Percentiles rank a stretch among this genome's conserved stretches.
Evolutionary conservation across 2,797 vertebrate genomes (phyloP).

Genomic region (Cuculus canorus): DNA sequence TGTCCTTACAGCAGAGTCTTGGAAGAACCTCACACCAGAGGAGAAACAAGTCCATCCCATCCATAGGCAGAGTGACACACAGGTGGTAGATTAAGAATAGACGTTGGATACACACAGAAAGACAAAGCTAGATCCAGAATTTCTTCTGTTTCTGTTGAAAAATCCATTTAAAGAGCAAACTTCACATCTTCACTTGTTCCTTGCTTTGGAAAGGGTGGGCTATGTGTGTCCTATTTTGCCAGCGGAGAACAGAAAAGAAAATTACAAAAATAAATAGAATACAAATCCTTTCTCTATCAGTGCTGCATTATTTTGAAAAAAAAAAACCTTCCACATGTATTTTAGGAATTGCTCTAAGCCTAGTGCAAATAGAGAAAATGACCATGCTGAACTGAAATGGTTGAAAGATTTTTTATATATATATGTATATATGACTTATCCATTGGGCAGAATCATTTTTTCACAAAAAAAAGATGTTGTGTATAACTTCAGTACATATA

Average conservation of each 20-base stretch:
- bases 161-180: neutral
- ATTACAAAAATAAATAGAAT: neutral
- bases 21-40: neutral
- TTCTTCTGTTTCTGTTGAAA: neutral
- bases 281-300: neutral
- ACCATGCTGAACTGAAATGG: neutral
- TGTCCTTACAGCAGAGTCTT: neutral
- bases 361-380: neutral
- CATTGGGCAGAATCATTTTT: neutral
- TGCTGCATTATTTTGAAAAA: neutral
- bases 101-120: neutral
- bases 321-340: accelerated
- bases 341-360: neutral
- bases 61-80: neutral
- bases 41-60: neutral
- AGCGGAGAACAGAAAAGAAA: neutral
- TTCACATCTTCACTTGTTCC: neutral
- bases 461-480: neutral
- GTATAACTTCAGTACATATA: neutral
- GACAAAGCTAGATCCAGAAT: neutral
- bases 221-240: neutral
- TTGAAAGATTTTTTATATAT: too few relatives aligned
- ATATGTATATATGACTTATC: neutral
- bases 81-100: neutral
- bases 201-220: neutral